Base-by-base conservation (phyloP, 2,113 vertebrate species). In the Poeciliopsis turrubarensis region DNA sequence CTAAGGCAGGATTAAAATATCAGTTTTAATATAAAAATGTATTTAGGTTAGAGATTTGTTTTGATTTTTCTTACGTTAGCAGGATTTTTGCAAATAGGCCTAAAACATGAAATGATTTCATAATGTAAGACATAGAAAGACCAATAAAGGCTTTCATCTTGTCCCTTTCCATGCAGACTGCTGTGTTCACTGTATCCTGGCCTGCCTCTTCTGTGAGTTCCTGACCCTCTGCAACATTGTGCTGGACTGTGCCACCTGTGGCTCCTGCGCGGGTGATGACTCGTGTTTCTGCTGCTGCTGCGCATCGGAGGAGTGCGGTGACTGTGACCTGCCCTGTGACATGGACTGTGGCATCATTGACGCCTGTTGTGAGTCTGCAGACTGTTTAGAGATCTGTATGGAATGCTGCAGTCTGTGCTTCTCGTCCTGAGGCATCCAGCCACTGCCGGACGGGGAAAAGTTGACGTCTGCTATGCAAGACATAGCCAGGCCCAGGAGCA, bases 381-480 rank as follows among this genome's bases (percentile, higher is more conserved):
- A 99, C 95, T 99, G 98, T 93, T 95, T 99, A 86, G 98, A 99
- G 95, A 99, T 99, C 94, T 99, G 98, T 91, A 99, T 99, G 97
- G 98, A 99, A 94, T 99, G 98, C 93, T 99, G 98, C 3, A 98
- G 98, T 66, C 96, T 99, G 78, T 99, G 98, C 93, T 99, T 99
- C 93, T 98, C 98, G 86, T 98, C 98, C 88, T 99, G 95, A 98
- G 89, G 71, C 34, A 77, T 39, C 77, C 64, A 29, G 14, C 65
- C 65, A 30, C 63, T 41, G 44, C 30, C 68, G 27, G 41, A 13
- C 51, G 77, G 65, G 31, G 74, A 32, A 17, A 34, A 72, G 68
- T 13, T 51, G 27, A 76, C 31, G 69, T 74, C 61, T 68, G 22
- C 41, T 66, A 51, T 69, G 17, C 60, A n/a, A 65, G 70, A 65